Conservation (phyloP, 1,140 invertebrate species). For the Trichoplusia ni region DNA sequence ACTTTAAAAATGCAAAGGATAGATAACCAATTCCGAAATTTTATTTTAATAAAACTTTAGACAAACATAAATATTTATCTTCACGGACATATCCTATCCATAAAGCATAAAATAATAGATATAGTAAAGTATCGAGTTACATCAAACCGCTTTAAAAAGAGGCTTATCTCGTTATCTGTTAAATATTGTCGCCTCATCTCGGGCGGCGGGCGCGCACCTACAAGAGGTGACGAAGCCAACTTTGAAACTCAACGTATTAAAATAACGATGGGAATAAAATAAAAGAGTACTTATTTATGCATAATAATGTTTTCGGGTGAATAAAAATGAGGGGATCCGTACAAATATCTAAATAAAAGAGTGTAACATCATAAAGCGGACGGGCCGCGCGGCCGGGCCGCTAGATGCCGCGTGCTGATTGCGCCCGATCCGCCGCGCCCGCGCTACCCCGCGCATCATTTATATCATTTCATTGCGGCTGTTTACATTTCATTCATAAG, state of each 20-base stretch:
- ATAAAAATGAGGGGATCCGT: slow-evolving; percentile 75
- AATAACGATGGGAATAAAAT: slow-evolving; percentile 75
- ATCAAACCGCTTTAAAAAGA: slow-evolving; percentile 66
- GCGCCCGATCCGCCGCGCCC: slow-evolving; percentile 34
- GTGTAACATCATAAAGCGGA: slow-evolving; percentile 61
- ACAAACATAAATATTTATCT: slow-evolving; percentile 5
- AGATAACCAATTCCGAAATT: background rate
- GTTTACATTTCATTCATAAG: slow-evolving; percentile 80
- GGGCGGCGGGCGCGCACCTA: slow-evolving; percentile 54
- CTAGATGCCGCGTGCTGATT: slow-evolving; percentile 74
- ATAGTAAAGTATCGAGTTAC: slow-evolving; percentile 70
- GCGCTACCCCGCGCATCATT: slow-evolving; percentile 62
- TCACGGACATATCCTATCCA: slow-evolving; percentile 42
- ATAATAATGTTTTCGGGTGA: slow-evolving; percentile 74
- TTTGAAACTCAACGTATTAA: slow-evolving; percentile 66
- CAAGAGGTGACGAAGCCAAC: slow-evolving; percentile 67
- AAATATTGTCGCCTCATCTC: slow-evolving; percentile 71
- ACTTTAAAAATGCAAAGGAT: background rate
- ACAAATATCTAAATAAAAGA: slow-evolving; percentile 77
- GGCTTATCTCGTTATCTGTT: slow-evolving; percentile 72
- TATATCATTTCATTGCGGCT: slow-evolving; percentile 77
- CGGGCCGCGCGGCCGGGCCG: slow-evolving; percentile 37
- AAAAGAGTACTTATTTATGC: slow-evolving; percentile 75
- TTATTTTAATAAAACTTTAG: background rate
- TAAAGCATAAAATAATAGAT: slow-evolving; percentile 70